Evolutionary conservation across 2,113 vertebrate genomes (phyloP).

Genomic region (Rallus limicola): DNA sequence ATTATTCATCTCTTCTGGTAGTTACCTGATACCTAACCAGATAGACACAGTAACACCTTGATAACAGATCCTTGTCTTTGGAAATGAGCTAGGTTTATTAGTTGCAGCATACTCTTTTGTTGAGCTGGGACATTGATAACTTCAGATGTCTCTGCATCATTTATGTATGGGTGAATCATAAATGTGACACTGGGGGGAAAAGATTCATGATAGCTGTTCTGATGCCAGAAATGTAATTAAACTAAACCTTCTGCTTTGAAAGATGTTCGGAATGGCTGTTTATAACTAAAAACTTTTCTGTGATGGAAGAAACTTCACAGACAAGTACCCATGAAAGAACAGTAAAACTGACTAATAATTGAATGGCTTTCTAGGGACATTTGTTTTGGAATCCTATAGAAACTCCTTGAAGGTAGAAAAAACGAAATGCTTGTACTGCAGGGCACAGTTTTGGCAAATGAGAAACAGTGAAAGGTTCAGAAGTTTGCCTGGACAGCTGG

Average conservation of each 20-base stretch:
- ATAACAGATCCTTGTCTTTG: background rate
- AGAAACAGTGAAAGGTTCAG: background rate
- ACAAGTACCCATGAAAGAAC: background rate
- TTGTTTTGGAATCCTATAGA: background rate
- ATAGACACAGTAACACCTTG: background rate
- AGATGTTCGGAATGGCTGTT: background rate
- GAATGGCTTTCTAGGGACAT: background rate
- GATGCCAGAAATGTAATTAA: background rate
- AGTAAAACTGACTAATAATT: background rate
- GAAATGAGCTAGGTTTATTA: background rate
- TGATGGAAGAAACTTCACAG: background rate
- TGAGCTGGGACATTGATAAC: background rate
- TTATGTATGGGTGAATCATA: background rate
- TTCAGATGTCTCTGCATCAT: background rate
- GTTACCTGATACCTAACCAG: no score
- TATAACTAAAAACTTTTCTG: background rate
- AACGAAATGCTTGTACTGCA: background rate
- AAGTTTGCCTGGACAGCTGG: background rate
- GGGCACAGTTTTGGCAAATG: background rate
- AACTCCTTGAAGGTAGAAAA: background rate
- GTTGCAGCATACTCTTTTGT: no score
- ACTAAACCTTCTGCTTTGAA: background rate
- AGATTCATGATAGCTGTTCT: background rate
- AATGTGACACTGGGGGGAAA: background rate
- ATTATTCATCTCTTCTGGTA: background rate